phyloP scores from a whole-genome alignment of 2,113 vertebrate genomes.

The Ceyx margarethae region DNA sequence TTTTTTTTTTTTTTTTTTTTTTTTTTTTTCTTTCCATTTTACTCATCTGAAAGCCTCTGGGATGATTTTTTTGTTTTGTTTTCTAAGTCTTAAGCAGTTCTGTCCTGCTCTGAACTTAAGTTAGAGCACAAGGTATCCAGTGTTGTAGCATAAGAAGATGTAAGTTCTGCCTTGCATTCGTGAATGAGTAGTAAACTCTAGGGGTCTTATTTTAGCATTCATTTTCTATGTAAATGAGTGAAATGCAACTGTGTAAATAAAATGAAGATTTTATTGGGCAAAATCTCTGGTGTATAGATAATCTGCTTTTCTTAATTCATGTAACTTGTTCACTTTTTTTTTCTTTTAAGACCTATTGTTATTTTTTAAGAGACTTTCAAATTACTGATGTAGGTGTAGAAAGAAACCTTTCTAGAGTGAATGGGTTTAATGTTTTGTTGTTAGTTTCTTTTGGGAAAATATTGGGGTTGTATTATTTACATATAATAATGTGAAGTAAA shows the following conservation, averaged over 20 bases:
- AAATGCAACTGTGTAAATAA: not conserved
- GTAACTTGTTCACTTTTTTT: not conserved
- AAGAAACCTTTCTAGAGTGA: not conserved
- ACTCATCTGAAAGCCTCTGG: conserved; percentile 24
- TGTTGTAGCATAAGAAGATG: not conserved
- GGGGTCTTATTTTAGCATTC: not conserved
- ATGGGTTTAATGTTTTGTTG: not conserved
- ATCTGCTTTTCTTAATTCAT: not conserved
- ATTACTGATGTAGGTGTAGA: not conserved
- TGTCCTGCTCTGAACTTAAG: not conserved
- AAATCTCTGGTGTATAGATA: not conserved
- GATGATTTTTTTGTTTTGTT: not conserved
- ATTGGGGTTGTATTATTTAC: not conserved
- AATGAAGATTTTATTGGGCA: no score
- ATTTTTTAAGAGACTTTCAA: not conserved
- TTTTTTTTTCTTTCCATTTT: conserved; percentile 24
- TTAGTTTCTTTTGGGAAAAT: not conserved
- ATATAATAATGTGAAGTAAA: not conserved
- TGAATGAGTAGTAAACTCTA: not conserved
- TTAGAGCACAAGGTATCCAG: not conserved
- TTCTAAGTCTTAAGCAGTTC: not conserved
- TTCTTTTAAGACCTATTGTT: not conserved
- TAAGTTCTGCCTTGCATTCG: not conserved
- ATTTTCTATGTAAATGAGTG: not conserved
- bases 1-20: not conserved